phyloP scores from a whole-genome alignment of 2,113 vertebrate genomes.

The human (Homo sapiens) region GRCh38 chr1:167354501-167355000 shows the following conservation, averaged over 20 bases:
- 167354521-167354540: too few species aligned
- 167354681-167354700: not conserved
- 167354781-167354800: not conserved
- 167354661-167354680: not conserved
- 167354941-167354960: not conserved
- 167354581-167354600: not conserved
- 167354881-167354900: not conserved
- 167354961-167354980: not conserved
- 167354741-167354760: not conserved
- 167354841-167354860: not conserved
- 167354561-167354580: too few species aligned
- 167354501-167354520: too few species aligned
- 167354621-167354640: not conserved
- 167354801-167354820: not conserved
- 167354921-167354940: not conserved
- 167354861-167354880: not conserved
- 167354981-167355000: not conserved
- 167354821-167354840: constrained; percentile 8
- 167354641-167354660: not conserved
- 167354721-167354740: not conserved
- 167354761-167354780: not conserved
- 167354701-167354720: constrained; percentile 4
- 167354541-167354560: too few species aligned
- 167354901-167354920: not conserved
- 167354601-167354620: not conserved